A percentile compares a stretch with the other conserved stretches of the same genome.
Conservation (phyloP, 2,888 invertebrate genomes). For the Cheilosia urbana region DNA sequence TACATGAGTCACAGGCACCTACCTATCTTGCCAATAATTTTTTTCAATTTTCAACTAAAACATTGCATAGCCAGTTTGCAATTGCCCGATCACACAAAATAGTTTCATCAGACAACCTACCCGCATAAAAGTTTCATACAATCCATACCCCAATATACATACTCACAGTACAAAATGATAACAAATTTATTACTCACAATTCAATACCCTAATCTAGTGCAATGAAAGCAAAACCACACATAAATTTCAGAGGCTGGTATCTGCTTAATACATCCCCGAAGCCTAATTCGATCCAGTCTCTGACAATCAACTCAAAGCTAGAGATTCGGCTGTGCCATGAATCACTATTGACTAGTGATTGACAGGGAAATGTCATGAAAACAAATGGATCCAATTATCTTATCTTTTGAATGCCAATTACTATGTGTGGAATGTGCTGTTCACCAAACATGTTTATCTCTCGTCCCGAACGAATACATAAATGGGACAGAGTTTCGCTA, state of each 20-base stretch:
- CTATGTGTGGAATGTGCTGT: conserved; percentile 26
- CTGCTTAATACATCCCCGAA: conserved; percentile 50
- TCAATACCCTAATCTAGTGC: conserved; percentile 24
- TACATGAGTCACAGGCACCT: no score
- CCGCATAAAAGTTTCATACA: no score
- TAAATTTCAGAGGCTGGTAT: conserved; percentile 48
- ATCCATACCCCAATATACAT: no score
- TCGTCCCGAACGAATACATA: conserved; percentile 30
- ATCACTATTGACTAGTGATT: conserved; percentile 67
- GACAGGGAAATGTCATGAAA: conserved; percentile 65
- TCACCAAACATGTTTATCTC: conserved; percentile 40
- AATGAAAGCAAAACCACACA: conserved; percentile 18
- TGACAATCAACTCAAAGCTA: conserved; percentile 43
- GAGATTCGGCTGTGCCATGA: conserved; percentile 34
- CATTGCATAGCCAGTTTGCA: no score
- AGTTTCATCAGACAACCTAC: no score
- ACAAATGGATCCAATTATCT: conserved; percentile 64
- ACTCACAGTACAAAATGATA: conserved; percentile 1
- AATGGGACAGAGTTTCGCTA: conserved; percentile 16
- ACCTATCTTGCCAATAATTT: no score
- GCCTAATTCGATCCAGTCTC: conserved; percentile 50
- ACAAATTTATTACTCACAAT: conserved; percentile 40
- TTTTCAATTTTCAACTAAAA: no score
- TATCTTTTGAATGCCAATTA: conserved; percentile 60
- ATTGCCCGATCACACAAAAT: no score